These are phyloP conservation scores for Cathartes aura DNA, from an alignment of 2,113 vertebrate genomes.

Conservation along the genomic window DNA sequence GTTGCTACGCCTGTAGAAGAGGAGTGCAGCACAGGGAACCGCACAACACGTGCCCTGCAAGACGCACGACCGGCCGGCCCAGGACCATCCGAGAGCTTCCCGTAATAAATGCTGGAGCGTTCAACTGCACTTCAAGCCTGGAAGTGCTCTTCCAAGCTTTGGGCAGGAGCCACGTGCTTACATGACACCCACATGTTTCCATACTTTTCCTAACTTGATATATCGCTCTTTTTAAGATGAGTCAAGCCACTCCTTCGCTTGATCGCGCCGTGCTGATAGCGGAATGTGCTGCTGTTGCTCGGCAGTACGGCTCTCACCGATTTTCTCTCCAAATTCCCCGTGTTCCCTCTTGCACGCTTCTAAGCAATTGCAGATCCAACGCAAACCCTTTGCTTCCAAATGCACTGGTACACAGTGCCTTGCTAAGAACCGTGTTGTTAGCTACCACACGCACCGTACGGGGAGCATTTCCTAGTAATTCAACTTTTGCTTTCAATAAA, in stretches of 20 bases:
- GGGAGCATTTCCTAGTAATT: not conserved
- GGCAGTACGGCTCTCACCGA: not conserved
- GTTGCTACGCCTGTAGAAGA: not conserved
- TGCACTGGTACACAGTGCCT: fast-evolving
- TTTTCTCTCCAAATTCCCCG: not conserved
- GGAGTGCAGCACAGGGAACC: not conserved
- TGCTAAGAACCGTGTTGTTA: fast-evolving
- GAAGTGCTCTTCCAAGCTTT: not conserved
- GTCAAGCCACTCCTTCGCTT: not conserved
- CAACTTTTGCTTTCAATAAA: not conserved
- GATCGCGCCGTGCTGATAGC: fast-evolving
- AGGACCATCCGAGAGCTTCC: not conserved
- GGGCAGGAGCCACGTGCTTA: not conserved
- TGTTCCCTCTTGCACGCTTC: not conserved
- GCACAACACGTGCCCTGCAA: fast-evolving
- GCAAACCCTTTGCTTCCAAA: not conserved
- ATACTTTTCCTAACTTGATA: not conserved
- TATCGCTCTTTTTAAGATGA: not conserved
- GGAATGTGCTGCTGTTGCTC: not conserved
- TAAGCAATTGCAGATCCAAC: too few species aligned
- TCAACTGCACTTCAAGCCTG: not conserved
- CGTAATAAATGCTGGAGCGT: fast-evolving
- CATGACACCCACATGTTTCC: fast-evolving
- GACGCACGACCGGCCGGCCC: fast-evolving
- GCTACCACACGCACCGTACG: fast-evolving